Percentiles rank a stretch among this genome's conserved stretches.
These are phyloP conservation scores for Turnix velox DNA, from an alignment of 2,113 vertebrate genomes.

Conservation along the genomic window DNA sequence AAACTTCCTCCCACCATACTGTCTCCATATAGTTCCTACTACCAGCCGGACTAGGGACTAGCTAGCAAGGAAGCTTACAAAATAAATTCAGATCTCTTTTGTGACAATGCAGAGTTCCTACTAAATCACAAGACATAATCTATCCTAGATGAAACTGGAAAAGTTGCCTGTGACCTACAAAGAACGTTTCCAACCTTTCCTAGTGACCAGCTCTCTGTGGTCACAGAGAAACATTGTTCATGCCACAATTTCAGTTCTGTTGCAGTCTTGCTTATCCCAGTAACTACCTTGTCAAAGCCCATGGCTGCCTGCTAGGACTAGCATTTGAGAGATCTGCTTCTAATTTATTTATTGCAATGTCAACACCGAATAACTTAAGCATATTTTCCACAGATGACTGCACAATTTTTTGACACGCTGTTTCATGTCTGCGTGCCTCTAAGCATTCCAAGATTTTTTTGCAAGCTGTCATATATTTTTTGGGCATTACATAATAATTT, in stretches of 20 bases:
- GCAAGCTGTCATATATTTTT: constrained; percentile 43
- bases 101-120: neutral
- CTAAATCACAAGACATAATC: neutral
- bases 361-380: constrained; percentile 54
- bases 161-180: neutral
- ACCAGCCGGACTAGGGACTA: neutral
- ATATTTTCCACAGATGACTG: constrained; percentile 54
- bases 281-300: constrained; percentile 9
- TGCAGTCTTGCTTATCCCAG: neutral
- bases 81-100: neutral
- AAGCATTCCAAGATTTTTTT: constrained; percentile 38
- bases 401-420: constrained; percentile 34
- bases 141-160: neutral
- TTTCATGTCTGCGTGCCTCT: constrained; percentile 19
- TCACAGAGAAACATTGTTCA: neutral
- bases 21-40: neutral
- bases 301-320: constrained; percentile 39
- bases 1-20: neutral
- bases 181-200: neutral
- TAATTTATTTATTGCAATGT: constrained; percentile 43
- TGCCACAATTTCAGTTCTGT: neutral
- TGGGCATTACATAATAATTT: constrained; percentile 36
- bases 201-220: neutral
- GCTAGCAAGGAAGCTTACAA: neutral
- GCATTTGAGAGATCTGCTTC: constrained; percentile 23